Evolutionary conservation across 2,888 invertebrate genomes (phyloP).

Genomic region (Polydrusus pterygomalis): DNA sequence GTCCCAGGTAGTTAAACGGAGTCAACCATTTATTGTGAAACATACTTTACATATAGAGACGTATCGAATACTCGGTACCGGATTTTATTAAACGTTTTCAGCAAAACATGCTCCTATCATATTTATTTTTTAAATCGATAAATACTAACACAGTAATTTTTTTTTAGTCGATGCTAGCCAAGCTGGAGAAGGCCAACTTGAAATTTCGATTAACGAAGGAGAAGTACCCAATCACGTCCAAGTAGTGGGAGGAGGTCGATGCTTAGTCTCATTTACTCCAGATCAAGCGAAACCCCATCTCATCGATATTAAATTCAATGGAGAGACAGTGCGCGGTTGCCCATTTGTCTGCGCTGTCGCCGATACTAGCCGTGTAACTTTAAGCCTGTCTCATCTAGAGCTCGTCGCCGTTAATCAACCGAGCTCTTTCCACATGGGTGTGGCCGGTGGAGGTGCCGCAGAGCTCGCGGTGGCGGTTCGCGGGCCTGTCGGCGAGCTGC

Average conservation of each 20-base stretch:
- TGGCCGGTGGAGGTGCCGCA: constrained; percentile 83
- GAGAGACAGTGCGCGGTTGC: constrained; percentile 93
- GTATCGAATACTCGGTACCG: too few species aligned
- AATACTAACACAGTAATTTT: background rate
- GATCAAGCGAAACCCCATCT: constrained; percentile 92
- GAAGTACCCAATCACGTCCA: constrained; percentile 99
- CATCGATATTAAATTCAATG: constrained; percentile 97
- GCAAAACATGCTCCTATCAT: too few species aligned
- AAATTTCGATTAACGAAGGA: constrained; percentile 99
- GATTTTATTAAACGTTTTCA: too few species aligned
- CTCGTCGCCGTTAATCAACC: constrained; percentile 89
- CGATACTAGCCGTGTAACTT: constrained; percentile 84
- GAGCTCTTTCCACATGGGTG: constrained; percentile 86
- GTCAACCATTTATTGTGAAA: too few species aligned
- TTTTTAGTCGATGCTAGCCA: constrained; percentile 96
- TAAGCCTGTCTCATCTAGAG: constrained; percentile 85
- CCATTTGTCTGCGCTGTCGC: constrained; percentile 92
- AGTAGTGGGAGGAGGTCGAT: constrained; percentile 96
- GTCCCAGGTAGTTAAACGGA: too few species aligned
- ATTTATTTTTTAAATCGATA: too few species aligned
- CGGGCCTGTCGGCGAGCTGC: constrained; percentile 90
- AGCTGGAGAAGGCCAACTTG: constrained; percentile 98
- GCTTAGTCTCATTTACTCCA: constrained; percentile 95
- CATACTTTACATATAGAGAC: too few species aligned
- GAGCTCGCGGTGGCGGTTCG: constrained; percentile 92